Evolutionary conservation across 2,888 invertebrate genomes (phyloP).

Genomic region (Marasmarcha lunaedactyla): DNA sequence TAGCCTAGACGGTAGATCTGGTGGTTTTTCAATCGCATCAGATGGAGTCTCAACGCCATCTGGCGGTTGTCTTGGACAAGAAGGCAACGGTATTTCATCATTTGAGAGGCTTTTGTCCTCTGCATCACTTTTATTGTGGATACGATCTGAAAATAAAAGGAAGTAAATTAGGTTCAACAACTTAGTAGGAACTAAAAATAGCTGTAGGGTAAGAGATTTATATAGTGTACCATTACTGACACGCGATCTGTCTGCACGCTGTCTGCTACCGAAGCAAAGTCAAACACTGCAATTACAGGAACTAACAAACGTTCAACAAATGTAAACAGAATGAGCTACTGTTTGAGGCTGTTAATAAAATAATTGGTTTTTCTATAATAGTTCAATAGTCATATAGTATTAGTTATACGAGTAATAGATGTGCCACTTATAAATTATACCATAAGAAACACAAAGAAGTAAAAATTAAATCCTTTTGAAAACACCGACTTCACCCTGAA

Average conservation of each 20-base stretch:
- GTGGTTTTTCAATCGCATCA: conserved; percentile 72
- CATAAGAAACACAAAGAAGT: too few species aligned
- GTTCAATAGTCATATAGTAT: too few species aligned
- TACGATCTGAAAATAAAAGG: conserved; percentile 46
- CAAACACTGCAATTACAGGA: too few species aligned
- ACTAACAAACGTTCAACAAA: too few species aligned
- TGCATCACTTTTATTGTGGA: conserved; percentile 46
- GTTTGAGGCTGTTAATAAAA: too few species aligned
- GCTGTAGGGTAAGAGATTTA: neutral
- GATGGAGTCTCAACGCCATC: conserved; percentile 86
- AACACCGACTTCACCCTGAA: too few species aligned
- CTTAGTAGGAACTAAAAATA: neutral
- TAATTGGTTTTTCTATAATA: too few species aligned
- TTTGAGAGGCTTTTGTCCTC: conserved; percentile 63
- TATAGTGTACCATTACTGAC: conserved; percentile 22
- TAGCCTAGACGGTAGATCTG: conserved; percentile 43
- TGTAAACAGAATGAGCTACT: too few species aligned
- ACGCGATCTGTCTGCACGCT: conserved; percentile 28
- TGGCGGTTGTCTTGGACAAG: conserved; percentile 81
- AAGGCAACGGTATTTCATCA: conserved; percentile 59
- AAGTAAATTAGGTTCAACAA: neutral
- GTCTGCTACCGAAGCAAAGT: conserved; percentile 24
- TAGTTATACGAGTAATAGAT: too few species aligned
- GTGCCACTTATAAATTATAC: too few species aligned
- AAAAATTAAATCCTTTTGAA: too few species aligned